Evolutionary conservation across 2,888 invertebrate genomes (phyloP).

Genomic region (Tineola bisselliella): DNA sequence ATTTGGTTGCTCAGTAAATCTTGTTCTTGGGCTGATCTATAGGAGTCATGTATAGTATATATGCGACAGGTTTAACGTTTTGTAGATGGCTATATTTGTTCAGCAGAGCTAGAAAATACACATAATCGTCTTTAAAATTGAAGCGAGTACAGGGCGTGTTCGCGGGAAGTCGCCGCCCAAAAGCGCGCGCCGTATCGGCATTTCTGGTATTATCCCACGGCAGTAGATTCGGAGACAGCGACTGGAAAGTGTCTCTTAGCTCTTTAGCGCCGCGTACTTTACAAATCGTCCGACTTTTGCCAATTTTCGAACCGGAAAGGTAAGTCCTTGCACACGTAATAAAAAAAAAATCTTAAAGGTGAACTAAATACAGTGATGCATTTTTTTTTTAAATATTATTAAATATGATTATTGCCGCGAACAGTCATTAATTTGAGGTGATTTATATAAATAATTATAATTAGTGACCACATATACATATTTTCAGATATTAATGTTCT

Average conservation of each 20-base stretch:
- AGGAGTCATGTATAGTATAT: too few relatives aligned
- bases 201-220: not conserved
- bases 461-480: not conserved
- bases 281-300: not conserved
- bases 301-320: not conserved
- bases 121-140: not conserved
- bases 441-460: not conserved
- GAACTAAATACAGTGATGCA: not conserved
- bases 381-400: too few relatives aligned
- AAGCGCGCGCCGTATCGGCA: slow-evolving; percentile 11
- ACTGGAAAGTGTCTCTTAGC: not conserved
- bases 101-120: slow-evolving; percentile 6
- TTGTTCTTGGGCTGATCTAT: too few relatives aligned
- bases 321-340: not conserved
- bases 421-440: too few relatives aligned
- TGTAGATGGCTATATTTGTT: not conserved
- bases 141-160: slow-evolving; percentile 2
- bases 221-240: not conserved
- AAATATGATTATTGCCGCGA: too few relatives aligned
- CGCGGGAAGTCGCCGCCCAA: slow-evolving; percentile 5
- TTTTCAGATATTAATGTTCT: not conserved
- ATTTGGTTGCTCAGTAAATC: too few relatives aligned
- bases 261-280: not conserved
- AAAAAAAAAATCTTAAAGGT: not conserved
- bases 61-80: not conserved